Percentiles rank a stretch among this genome's conserved stretches.
Evolutionary conservation across 2,113 vertebrate species (phyloP).

Genomic region (Thalassarche chlororhynchos): DNA sequence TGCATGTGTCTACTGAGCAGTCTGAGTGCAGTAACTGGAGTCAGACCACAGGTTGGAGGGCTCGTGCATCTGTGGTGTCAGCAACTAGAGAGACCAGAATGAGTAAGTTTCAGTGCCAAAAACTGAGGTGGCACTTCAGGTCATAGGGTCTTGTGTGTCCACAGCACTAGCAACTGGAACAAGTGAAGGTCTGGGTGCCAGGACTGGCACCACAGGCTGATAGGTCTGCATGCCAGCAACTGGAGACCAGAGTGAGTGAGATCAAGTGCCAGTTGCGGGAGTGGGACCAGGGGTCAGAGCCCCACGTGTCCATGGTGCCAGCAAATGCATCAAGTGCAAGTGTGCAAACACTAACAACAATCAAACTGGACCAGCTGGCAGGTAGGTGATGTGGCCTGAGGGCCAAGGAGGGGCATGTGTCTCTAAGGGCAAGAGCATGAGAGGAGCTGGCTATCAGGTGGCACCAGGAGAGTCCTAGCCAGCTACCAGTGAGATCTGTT

Average conservation of each 20-base stretch:
- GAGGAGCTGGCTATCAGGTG: background rate
- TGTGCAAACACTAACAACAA: fast-evolving
- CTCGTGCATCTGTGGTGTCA: background rate
- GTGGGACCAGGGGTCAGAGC: background rate
- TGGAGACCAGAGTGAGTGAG: background rate
- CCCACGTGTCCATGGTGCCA: background rate
- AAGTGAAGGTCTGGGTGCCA: background rate
- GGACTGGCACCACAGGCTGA: background rate
- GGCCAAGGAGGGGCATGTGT: fast-evolving
- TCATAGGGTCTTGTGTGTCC: no score
- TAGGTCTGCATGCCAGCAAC: background rate
- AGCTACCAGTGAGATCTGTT: background rate
- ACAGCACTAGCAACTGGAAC: background rate
- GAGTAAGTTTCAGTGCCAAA: background rate
- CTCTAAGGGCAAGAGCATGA: background rate
- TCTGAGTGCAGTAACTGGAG: background rate
- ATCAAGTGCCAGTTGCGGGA: fast-evolving
- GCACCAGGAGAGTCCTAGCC: background rate
- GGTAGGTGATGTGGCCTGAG: background rate
- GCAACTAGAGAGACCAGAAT: background rate
- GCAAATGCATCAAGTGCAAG: background rate
- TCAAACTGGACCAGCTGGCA: background rate
- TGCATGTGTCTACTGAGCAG: background rate
- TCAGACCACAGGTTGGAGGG: background rate
- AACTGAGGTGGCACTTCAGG: background rate